A percentile compares a stretch with the other conserved stretches of the same genome.
Evolutionary conservation across 92 coral and sea anemone species (phyloP).

Genomic region (Siderastrea siderea): DNA sequence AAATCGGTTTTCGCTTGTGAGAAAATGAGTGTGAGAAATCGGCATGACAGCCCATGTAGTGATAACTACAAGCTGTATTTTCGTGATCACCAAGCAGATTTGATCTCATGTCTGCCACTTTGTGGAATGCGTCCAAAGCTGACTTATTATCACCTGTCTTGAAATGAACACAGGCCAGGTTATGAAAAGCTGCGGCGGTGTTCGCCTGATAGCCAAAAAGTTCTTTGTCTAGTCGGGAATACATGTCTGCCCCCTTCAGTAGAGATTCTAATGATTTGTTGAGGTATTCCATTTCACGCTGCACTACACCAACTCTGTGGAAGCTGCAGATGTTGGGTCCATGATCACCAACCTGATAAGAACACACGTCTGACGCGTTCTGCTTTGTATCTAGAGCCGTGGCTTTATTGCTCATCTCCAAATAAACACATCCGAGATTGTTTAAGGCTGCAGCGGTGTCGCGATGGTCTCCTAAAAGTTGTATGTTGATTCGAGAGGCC

Average conservation of each 20-base stretch:
- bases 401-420: neutral
- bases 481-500: neutral
- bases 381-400: neutral
- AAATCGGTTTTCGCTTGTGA: no score
- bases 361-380: neutral
- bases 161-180: neutral
- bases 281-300: neutral
- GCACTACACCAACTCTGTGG: conserved; percentile 34
- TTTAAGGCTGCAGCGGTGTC: neutral
- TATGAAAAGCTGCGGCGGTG: neutral
- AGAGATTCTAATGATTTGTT: conserved; percentile 6
- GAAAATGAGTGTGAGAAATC: no score
- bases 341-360: conserved; percentile 40
- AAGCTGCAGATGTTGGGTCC: conserved; percentile 11
- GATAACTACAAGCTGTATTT: conserved; percentile 18
- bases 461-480: neutral
- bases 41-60: conserved; percentile 49
- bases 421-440: neutral
- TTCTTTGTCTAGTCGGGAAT: neutral
- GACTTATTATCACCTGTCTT: neutral
- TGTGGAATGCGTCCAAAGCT: neutral
- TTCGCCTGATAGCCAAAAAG: neutral
- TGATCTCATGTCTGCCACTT: conserved; percentile 2
- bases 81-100: conserved; percentile 48
- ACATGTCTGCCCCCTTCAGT: neutral